Evolutionary conservation across 92 coral and sea anemone species (phyloP).

Genomic region (Pocillopora meandrina): DNA sequence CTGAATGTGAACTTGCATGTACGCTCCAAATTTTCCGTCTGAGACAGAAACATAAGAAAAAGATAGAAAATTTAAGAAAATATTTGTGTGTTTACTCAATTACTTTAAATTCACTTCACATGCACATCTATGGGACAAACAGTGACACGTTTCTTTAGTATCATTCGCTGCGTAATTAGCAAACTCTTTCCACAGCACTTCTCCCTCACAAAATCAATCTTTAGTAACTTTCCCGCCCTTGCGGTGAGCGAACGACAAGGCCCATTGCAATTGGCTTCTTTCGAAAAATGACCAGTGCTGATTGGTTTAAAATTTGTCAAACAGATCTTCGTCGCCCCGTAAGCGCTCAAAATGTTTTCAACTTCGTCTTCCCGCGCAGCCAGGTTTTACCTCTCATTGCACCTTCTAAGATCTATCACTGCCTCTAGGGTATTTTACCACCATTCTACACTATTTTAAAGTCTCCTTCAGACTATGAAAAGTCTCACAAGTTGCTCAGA

Average conservation of each 20-base stretch:
- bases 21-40: constrained; percentile 98
- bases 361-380: too few species aligned
- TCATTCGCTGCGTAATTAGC: background rate
- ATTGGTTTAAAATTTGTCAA: background rate
- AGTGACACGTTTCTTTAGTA: background rate
- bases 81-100: too few species aligned
- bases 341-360: too few species aligned
- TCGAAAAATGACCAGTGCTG: background rate
- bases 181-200: background rate
- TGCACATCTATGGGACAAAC: too few species aligned
- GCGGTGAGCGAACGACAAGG: background rate
- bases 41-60: background rate
- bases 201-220: background rate
- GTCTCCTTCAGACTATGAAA: too few species aligned
- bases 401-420: too few species aligned
- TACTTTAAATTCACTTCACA: too few species aligned
- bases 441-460: too few species aligned
- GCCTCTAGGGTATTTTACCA: too few species aligned
- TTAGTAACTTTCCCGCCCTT: constrained; percentile 4
- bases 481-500: too few species aligned
- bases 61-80: too few species aligned
- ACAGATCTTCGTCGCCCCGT: background rate
- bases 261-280: background rate
- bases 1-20: constrained; percentile 98
- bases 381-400: too few species aligned